Conservation (phyloP, 2,113 vertebrate genomes). For the Butorides virescens region DNA sequence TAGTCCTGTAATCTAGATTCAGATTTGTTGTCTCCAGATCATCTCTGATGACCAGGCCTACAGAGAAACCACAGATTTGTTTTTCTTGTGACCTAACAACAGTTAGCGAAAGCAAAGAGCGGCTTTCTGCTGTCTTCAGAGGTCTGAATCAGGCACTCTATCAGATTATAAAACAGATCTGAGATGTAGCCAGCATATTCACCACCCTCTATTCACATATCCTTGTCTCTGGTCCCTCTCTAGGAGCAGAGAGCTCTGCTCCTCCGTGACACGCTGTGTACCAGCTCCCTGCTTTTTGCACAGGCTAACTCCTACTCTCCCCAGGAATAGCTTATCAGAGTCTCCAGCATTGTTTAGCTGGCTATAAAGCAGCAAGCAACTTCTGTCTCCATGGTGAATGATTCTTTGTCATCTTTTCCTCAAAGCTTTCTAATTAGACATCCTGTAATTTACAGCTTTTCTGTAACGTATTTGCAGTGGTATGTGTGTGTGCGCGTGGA, state of each 20-base stretch:
- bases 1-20: neutral
- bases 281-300: neutral
- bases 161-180: neutral
- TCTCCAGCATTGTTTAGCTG: slow-evolving; percentile 61
- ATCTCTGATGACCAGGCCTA: neutral
- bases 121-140: neutral
- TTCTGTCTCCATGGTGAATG: slow-evolving; percentile 72
- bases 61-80: neutral
- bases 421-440: slow-evolving; percentile 74
- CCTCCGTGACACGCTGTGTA: neutral
- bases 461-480: slow-evolving; percentile 17
- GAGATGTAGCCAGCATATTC: neutral
- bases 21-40: neutral
- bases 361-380: slow-evolving; percentile 65
- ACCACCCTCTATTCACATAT: neutral
- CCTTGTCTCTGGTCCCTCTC: neutral
- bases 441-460: slow-evolving; percentile 70
- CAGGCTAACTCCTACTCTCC: slow-evolving; percentile 37
- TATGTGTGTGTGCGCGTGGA: neutral
- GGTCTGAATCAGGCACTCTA: neutral
- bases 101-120: neutral
- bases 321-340: slow-evolving; percentile 59
- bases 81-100: neutral
- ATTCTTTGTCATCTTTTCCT: slow-evolving; percentile 73
- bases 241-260: neutral